Percentiles rank a stretch among this genome's conserved stretches.
Conservation (phyloP, 2,888 invertebrate genomes). For the Acanthosepion pharaonis region DNA sequence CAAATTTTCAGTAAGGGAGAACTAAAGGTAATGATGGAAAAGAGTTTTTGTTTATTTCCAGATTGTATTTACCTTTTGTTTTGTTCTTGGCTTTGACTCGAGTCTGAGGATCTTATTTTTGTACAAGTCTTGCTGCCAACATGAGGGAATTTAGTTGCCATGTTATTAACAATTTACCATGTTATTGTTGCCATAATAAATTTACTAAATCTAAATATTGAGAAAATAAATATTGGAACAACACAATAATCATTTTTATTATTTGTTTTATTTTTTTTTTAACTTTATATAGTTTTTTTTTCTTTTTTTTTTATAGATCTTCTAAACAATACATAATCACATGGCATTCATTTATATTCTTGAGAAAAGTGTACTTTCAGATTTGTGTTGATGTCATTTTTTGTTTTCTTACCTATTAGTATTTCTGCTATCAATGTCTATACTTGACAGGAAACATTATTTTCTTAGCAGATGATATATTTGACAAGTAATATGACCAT, state of each 20-base stretch:
- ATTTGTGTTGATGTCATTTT: not conserved
- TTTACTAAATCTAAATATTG: not conserved
- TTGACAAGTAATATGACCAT: no score
- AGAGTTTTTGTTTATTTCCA: not conserved
- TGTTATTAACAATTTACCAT: not conserved
- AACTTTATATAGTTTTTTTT: not conserved
- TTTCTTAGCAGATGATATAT: no score
- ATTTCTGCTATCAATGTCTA: not conserved
- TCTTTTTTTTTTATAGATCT: not conserved
- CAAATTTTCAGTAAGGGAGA: no score
- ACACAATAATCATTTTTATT: not conserved
- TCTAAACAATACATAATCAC: not conserved
- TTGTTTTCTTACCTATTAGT: not conserved
- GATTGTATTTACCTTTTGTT: not conserved
- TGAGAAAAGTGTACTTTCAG: no score
- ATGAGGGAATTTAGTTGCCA: not conserved
- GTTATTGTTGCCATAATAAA: not conserved
- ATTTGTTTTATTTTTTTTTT: no score
- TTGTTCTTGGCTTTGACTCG: not conserved
- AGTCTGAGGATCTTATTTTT: not conserved
- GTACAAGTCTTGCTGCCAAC: not conserved
- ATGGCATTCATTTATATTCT: no score
- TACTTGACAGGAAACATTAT: not conserved
- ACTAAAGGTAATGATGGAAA: no score
- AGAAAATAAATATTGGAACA: not conserved